Conservation (phyloP, 2,113 vertebrate species). For the Rhynchomys soricoides region DNA sequence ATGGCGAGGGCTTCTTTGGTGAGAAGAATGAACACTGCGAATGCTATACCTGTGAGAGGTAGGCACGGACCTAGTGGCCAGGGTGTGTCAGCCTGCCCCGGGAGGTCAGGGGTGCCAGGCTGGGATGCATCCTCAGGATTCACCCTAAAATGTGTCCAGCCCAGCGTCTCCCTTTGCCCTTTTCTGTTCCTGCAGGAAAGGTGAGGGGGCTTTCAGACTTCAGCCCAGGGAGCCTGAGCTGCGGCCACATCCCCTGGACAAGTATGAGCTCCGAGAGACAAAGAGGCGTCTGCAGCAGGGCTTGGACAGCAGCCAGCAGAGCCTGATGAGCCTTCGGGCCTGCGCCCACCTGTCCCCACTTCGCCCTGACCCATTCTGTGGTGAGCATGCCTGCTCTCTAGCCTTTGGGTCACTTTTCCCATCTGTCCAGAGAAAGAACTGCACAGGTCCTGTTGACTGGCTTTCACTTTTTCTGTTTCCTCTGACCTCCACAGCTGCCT, state of each 20-base stretch:
- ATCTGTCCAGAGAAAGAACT: background rate
- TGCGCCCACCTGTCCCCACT: conserved; percentile 10
- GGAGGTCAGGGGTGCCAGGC: rapidly evolving
- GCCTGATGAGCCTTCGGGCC: background rate
- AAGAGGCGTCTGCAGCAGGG: conserved; percentile 88
- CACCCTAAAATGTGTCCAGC: background rate
- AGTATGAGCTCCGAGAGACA: conserved; percentile 92
- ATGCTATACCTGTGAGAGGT: conserved; percentile 96
- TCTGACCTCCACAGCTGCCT: conserved; percentile 28
- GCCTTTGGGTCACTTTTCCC: background rate
- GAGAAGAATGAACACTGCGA: conserved; percentile 96
- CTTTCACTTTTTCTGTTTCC: background rate
- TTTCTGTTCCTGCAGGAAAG: conserved; percentile 84
- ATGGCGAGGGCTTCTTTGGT: conserved; percentile 95
- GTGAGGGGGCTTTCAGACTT: conserved; percentile 91
- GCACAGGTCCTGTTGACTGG: background rate
- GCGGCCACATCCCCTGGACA: conserved; percentile 80
- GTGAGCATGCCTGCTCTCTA: conserved; percentile 34
- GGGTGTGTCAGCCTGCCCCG: too few species aligned
- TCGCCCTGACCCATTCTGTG: conserved; percentile 49
- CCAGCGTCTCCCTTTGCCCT: background rate
- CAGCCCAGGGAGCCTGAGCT: conserved; percentile 83
- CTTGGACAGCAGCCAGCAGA: background rate
- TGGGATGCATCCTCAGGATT: background rate
- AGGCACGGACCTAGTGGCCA: background rate